phyloP scores from a whole-genome alignment of 2,797 vertebrate species.

The Poliocrania exsul region DNA sequence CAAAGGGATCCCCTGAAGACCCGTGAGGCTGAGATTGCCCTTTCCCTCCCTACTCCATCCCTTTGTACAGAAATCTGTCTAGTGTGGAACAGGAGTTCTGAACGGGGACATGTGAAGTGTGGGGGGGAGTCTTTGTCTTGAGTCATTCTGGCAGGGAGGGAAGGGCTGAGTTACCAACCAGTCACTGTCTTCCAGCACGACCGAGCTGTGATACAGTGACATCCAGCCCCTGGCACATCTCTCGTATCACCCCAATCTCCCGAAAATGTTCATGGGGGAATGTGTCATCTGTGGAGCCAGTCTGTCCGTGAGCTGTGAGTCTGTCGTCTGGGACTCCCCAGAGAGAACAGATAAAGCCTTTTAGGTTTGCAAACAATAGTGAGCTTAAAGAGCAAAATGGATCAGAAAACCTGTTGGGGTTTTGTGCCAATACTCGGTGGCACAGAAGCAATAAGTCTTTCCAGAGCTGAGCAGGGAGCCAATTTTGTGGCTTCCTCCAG shows the following conservation, averaged over 20 bases:
- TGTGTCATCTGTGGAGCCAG: background rate
- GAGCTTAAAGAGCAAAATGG: slow-evolving; percentile 29
- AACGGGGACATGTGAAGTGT: slow-evolving; percentile 15
- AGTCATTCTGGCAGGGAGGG: slow-evolving; percentile 40
- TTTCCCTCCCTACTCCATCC: background rate
- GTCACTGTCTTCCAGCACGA: slow-evolving; percentile 35
- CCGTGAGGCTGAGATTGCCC: background rate
- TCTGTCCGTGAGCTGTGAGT: background rate
- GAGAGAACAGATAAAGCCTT: slow-evolving; percentile 22
- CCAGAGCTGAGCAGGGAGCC: background rate
- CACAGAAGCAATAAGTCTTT: background rate
- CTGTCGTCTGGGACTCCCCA: background rate
- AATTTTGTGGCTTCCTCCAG: background rate
- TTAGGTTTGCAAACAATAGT: slow-evolving; percentile 41
- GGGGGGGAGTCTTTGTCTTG: slow-evolving; percentile 55
- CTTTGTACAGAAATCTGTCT: slow-evolving; percentile 18
- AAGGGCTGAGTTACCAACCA: slow-evolving; percentile 45
- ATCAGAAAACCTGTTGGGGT: slow-evolving; percentile 37
- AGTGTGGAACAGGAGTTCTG: slow-evolving; percentile 24
- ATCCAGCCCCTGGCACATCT: background rate
- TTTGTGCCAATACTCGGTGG: background rate
- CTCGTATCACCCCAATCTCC: background rate
- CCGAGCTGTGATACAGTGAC: slow-evolving; percentile 1
- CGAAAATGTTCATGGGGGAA: background rate
- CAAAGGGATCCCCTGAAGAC: slow-evolving; percentile 14